These are phyloP conservation scores for Zophobas atratus DNA, from an alignment of 1,140 invertebrate genomes.

Conservation along the genomic window DNA sequence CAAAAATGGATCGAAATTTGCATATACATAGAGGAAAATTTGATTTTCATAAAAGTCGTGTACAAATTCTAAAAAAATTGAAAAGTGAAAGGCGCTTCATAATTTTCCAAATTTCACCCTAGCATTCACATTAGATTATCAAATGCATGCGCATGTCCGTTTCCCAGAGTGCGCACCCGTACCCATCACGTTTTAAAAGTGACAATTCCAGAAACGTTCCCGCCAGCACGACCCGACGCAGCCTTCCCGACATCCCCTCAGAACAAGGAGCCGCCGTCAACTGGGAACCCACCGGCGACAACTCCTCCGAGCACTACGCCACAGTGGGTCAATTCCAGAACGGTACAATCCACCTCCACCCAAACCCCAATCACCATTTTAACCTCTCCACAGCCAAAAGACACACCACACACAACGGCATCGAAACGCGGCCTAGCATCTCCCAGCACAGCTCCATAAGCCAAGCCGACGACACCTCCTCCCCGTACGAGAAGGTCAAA, in stretches of 20 bases:
- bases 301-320: slow-evolving; percentile 78
- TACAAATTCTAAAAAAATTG: too few species aligned
- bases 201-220: slow-evolving; percentile 15
- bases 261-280: slow-evolving; percentile 68
- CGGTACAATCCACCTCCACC: slow-evolving; percentile 49
- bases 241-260: slow-evolving; percentile 77
- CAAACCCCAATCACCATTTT: slow-evolving; percentile 1
- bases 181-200: not conserved
- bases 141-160: too few species aligned
- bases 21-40: too few species aligned
- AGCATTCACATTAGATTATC: too few species aligned
- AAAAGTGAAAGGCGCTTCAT: too few species aligned
- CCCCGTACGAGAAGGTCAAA: slow-evolving; percentile 75
- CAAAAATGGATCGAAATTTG: too few species aligned
- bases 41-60: too few species aligned
- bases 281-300: slow-evolving; percentile 71
- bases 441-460: slow-evolving; percentile 74
- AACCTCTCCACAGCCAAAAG: slow-evolving; percentile 60
- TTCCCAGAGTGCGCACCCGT: not conserved
- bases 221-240: slow-evolving; percentile 70
- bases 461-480: slow-evolving; percentile 73
- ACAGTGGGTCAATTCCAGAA: slow-evolving; percentile 72
- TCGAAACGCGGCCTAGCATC: slow-evolving; percentile 68
- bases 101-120: too few species aligned
- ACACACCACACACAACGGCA: slow-evolving; percentile 60